phyloP scores from a whole-genome alignment of 2,113 vertebrate genomes.

The Lophius piscatorius region DNA sequence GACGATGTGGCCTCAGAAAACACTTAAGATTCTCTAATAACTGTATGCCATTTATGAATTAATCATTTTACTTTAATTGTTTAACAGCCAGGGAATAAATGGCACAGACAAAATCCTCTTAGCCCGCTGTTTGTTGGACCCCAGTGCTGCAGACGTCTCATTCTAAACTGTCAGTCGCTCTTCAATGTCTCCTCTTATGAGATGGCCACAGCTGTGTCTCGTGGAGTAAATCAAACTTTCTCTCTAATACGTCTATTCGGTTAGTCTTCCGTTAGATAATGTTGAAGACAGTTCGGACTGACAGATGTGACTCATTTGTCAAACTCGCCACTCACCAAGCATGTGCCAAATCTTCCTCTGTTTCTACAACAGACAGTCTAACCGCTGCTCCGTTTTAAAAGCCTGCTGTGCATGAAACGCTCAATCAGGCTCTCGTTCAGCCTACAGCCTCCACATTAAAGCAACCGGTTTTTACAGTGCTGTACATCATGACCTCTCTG shows the following conservation, averaged over 20 bases:
- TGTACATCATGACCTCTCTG: too few relatives aligned
- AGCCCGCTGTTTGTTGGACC: constrained; percentile 17
- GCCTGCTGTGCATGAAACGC: constrained; percentile 20
- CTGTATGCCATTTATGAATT: constrained; percentile 54
- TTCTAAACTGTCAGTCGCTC: constrained; percentile 26
- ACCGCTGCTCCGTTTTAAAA: constrained; percentile 32
- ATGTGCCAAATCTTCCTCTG: constrained; percentile 24
- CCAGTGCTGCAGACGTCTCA: not conserved
- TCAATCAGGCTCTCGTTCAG: constrained; percentile 22
- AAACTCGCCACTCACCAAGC: constrained; percentile 29
- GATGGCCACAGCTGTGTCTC: constrained; percentile 17
- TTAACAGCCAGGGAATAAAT: constrained; percentile 45
- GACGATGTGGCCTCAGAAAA: constrained; percentile 40
- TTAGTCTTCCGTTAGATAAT: too few relatives aligned
- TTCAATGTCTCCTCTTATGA: constrained; percentile 3
- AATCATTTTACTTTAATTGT: constrained; percentile 55
- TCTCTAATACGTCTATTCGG: constrained; percentile 15
- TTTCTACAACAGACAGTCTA: constrained; percentile 20
- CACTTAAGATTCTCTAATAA: constrained; percentile 51
- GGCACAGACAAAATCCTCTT: constrained; percentile 40
- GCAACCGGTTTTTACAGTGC: too few relatives aligned
- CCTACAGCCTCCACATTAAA: constrained; percentile 17
- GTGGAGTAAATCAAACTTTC: constrained; percentile 22
- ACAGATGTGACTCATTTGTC: constrained; percentile 20
- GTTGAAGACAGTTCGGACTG: constrained; percentile 5